These are phyloP conservation scores for Luffia ferchaultella DNA, from an alignment of 2,888 invertebrate species.

Conservation along the genomic window DNA sequence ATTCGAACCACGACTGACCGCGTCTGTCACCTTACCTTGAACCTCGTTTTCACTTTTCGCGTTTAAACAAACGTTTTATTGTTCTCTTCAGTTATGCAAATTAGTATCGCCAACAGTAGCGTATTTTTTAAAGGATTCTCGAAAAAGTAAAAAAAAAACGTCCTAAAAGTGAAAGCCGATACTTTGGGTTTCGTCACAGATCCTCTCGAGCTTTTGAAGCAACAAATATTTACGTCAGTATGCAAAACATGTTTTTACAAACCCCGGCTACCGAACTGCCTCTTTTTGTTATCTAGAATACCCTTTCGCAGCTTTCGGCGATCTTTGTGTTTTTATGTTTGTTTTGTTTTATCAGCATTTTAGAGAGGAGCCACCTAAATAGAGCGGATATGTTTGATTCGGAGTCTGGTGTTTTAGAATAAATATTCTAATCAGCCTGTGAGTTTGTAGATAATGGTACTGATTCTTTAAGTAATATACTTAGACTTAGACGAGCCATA, in stretches of 20 bases:
- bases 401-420: neutral
- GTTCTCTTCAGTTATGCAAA: slow-evolving; percentile 57
- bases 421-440: neutral
- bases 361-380: no score
- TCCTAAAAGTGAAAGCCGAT: slow-evolving; percentile 55
- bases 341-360: neutral
- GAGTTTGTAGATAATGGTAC: no score
- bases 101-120: slow-evolving; percentile 47
- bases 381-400: no score
- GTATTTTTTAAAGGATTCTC: slow-evolving; percentile 49
- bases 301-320: slow-evolving; percentile 45
- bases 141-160: slow-evolving; percentile 38
- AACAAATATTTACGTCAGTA: slow-evolving; percentile 58
- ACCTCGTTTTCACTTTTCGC: slow-evolving; percentile 60
- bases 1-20: slow-evolving; percentile 43
- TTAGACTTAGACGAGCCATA: no score
- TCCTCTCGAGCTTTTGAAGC: slow-evolving; percentile 40
- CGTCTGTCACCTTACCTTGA: slow-evolving; percentile 34
- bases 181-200: slow-evolving; percentile 43
- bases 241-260: slow-evolving; percentile 60
- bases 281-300: slow-evolving; percentile 49
- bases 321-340: slow-evolving; percentile 22
- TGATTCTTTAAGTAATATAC: no score
- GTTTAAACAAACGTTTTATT: slow-evolving; percentile 50
- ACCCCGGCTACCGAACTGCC: slow-evolving; percentile 42